Evolutionary conservation across 2,113 vertebrate species (phyloP).

Genomic region (Cygnus buccinator): DNA sequence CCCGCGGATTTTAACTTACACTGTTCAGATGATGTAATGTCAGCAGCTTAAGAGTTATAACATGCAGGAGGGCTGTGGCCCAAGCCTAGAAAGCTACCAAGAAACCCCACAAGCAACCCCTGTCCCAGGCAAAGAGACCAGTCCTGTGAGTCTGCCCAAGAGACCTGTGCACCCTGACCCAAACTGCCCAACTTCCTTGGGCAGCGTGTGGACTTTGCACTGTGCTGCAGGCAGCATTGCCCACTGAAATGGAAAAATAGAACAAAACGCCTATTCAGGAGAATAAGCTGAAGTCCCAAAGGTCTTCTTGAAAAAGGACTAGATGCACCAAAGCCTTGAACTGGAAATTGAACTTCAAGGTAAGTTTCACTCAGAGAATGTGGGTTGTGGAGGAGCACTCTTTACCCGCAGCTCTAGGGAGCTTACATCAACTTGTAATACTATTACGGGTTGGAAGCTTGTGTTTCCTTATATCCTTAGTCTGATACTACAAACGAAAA

Average conservation of each 20-base stretch:
- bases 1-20: neutral
- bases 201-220: neutral
- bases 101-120: neutral
- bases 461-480: neutral
- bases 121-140: neutral
- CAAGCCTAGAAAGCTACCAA: neutral
- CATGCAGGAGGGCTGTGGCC: neutral
- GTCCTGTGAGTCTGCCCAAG: neutral
- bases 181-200: neutral
- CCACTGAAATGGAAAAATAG: neutral
- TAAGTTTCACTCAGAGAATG: neutral
- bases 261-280: neutral
- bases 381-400: neutral
- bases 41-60: neutral
- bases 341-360: neutral
- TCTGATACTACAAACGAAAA: neutral
- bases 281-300: neutral
- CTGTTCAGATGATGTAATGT: neutral
- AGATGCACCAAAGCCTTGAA: accelerated
- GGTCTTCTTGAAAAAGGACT: neutral
- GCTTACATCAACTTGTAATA: neutral
- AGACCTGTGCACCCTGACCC: neutral
- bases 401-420: neutral
- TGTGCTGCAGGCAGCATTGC: neutral
- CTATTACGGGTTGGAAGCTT: neutral